phyloP scores from a whole-genome alignment of 1,140 invertebrate genomes.

The Drosophila sp. region DNA sequence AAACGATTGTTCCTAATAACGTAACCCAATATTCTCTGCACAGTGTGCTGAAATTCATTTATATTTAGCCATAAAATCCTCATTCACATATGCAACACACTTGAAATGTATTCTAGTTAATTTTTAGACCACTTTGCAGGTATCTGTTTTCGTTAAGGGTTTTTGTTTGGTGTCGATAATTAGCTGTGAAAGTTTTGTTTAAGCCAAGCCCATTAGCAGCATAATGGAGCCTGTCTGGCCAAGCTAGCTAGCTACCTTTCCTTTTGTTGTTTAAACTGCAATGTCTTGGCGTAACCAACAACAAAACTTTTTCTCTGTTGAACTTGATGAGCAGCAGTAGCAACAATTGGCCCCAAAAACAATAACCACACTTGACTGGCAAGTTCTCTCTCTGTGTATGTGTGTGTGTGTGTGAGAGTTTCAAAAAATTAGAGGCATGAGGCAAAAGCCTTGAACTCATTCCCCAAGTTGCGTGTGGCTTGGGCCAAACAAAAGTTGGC shows the following conservation, averaged over 20 bases:
- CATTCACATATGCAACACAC: too few relatives aligned
- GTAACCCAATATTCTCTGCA: slow-evolving; percentile 30
- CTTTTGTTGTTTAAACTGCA: slow-evolving; percentile 16
- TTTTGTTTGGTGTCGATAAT: slow-evolving; percentile 64
- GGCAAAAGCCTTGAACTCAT: slow-evolving; percentile 69
- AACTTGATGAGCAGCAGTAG: slow-evolving; percentile 49
- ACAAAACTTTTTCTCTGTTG: slow-evolving; percentile 59
- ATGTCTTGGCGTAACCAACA: slow-evolving; percentile 35
- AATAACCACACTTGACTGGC: slow-evolving; percentile 68
- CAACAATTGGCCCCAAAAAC: slow-evolving; percentile 42
- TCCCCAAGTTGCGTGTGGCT: slow-evolving; percentile 62
- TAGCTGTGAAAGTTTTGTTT: slow-evolving; percentile 74
- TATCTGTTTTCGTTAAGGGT: not conserved
- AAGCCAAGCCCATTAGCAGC: slow-evolving; percentile 70
- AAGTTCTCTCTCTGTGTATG: slow-evolving; percentile 4
- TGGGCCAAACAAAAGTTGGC: slow-evolving; percentile 55
- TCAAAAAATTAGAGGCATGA: slow-evolving; percentile 65
- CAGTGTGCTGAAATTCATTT: slow-evolving; percentile 25
- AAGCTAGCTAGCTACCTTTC: slow-evolving; percentile 16
- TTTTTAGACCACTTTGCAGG: slow-evolving; percentile 25
- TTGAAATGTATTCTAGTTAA: too few relatives aligned
- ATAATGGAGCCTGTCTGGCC: slow-evolving; percentile 72
- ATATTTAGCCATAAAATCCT: not conserved
- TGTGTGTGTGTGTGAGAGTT: slow-evolving; percentile 38
- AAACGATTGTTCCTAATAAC: slow-evolving; percentile 29